Evolutionary conservation across 1,140 invertebrate genomes (phyloP).

Genomic region (Mercenaria mercenaria): DNA sequence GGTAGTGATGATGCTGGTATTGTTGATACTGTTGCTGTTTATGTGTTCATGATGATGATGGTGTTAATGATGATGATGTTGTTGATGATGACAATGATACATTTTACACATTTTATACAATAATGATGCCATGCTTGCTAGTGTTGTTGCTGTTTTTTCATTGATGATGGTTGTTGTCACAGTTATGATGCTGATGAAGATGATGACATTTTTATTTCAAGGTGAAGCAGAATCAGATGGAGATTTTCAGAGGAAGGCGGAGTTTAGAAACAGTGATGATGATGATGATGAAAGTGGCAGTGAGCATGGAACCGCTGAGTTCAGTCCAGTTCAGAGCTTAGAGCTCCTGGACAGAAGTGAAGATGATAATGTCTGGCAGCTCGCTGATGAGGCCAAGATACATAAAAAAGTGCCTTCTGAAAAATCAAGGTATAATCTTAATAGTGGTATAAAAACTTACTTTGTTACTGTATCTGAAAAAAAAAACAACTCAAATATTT

Average conservation of each 20-base stretch:
- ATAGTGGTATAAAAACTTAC: no score
- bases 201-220: not conserved
- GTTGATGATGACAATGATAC: no score
- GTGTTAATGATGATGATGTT: no score
- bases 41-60: no score
- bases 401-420: not conserved
- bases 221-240: not conserved
- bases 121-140: no score
- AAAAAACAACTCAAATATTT: no score
- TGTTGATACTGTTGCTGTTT: not conserved
- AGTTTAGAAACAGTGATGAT: conserved; percentile 41
- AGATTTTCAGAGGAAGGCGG: not conserved
- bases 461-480: no score
- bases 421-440: not conserved
- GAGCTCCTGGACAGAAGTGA: conserved; percentile 11
- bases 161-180: not conserved
- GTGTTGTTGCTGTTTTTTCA: not conserved
- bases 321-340: not conserved
- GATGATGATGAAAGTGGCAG: conserved; percentile 29
- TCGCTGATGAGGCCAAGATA: conserved; percentile 19
- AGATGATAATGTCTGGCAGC: conserved; percentile 34
- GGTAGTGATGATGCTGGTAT: not conserved
- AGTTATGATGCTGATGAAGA: not conserved
- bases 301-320: not conserved
- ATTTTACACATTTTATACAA: no score